Base-by-base conservation (phyloP, 2,888 invertebrate genomes). In the Ichneumoninae sp. region DNA sequence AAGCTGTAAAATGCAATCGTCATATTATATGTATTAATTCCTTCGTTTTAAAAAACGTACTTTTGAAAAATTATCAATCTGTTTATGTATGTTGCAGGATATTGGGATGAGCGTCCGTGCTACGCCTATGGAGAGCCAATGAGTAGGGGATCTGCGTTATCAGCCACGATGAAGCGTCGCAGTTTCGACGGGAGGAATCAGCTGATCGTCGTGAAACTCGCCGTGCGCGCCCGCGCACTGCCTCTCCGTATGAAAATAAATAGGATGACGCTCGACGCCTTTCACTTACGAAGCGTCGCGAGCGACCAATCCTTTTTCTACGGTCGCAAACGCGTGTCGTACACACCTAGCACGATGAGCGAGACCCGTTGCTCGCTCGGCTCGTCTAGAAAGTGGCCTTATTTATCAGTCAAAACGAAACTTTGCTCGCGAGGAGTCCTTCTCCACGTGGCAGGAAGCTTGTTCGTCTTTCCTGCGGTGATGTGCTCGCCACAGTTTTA, bases 351-450 rank as follows among this genome's bases (percentile, higher is more conserved):
- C 6, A 78, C 78, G 50, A 81, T 81, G 84, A 81, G 74, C 66
- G 52, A 85, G 78, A 79, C 78, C 60, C 50, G 50, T 75, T 63
- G 57, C 40, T 78, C 57, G 70, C 74, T 54, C 30, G 65, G 44
- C 60, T 63, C 40, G 40, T 54, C 66, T 71, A 83, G 77, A 74
- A 83, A 85, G 83, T 81, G 81, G 77, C 77, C 69, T 71, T 80
- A 77, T 83, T 85, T 71, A 69, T 57, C 73, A 73, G 76, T 76
- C 26, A 54, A 66, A 52, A 65, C 76, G 66, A 65, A 76, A 66
- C 76, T 40, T 33, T n/a, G 40, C 54, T 66, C 66, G 36, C 54
- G 76, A 36, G 40, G 19, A 22, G 52, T 52, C 50, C 63, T 63
- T 63, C n/a, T 63, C 63, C 30, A 63, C 63, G 63, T 63, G 63